These are phyloP conservation scores for Mobula birostris DNA, from an alignment of 2,113 vertebrate genomes.

Conservation along the genomic window DNA sequence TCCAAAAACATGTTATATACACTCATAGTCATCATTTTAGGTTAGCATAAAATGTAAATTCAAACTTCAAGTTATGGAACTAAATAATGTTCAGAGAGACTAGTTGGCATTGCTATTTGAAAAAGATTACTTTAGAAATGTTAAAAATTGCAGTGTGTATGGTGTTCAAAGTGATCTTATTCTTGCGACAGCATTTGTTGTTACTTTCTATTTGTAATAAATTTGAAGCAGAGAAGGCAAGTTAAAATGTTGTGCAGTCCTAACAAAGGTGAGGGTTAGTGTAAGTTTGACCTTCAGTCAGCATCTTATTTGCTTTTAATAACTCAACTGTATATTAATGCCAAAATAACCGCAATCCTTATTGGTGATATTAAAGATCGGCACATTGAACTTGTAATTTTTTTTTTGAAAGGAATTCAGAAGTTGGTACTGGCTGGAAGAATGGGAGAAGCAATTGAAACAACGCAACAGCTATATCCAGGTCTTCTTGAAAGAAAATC, in stretches of 20 bases:
- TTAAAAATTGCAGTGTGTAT: neutral
- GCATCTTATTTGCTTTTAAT: neutral
- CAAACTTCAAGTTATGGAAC: neutral
- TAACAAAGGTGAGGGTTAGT: neutral
- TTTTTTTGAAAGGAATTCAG: slow-evolving; percentile 80
- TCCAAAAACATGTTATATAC: neutral
- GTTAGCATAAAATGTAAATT: neutral
- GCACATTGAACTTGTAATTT: slow-evolving; percentile 40
- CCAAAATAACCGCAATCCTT: neutral
- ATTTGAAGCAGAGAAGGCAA: neutral
- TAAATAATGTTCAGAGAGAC: neutral
- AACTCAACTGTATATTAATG: neutral
- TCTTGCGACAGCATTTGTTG: neutral
- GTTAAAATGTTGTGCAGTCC: neutral
- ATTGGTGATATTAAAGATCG: neutral
- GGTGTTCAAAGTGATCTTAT: neutral
- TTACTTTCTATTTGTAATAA: neutral
- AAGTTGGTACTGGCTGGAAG: slow-evolving; percentile 95
- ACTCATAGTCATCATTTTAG: neutral
- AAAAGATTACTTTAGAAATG: neutral
- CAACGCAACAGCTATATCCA: slow-evolving; percentile 96
- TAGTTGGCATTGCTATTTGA: neutral
- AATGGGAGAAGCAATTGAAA: slow-evolving; percentile 99
- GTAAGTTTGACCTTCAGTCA: too few relatives aligned
- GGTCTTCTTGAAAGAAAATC: slow-evolving; percentile 96